These are phyloP conservation scores for Cheracebus regulus DNA, from an alignment of 2,797 vertebrate genomes.

Conservation along the genomic window DNA sequence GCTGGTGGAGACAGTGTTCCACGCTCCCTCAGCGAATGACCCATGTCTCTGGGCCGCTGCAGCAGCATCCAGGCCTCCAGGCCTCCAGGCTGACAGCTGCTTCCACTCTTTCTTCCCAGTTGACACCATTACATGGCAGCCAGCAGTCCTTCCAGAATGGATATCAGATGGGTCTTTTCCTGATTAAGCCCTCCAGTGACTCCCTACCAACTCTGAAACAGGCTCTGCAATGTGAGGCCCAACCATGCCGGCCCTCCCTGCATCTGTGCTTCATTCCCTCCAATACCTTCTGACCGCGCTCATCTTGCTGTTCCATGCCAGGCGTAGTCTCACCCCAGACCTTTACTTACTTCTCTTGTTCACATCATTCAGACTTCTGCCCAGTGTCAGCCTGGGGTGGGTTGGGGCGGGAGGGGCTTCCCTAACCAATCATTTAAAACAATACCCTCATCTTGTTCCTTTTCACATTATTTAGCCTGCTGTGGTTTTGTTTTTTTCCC, in stretches of 20 bases:
- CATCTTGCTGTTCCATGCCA: not conserved
- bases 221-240: rapidly evolving
- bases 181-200: not conserved
- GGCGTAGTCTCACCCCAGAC: not conserved
- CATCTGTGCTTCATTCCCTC: not conserved
- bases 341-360: not conserved
- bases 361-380: not conserved
- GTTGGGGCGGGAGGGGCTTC: not conserved
- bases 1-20: rapidly evolving
- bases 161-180: not conserved
- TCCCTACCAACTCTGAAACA: not conserved
- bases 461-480: not conserved
- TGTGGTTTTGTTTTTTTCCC: not conserved
- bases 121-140: not conserved
- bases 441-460: not conserved
- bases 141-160: not conserved
- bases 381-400: not conserved
- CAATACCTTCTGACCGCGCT: not conserved
- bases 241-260: not conserved
- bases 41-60: not conserved
- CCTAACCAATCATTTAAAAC: not conserved
- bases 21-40: not conserved
- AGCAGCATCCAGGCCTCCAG: not conserved
- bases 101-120: not conserved
- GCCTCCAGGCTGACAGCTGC: not conserved